A percentile compares a stretch with the other conserved stretches of the same genome.
These are phyloP conservation scores for Polia nebulosa DNA, from an alignment of 2,888 invertebrate genomes.

Conservation along the genomic window DNA sequence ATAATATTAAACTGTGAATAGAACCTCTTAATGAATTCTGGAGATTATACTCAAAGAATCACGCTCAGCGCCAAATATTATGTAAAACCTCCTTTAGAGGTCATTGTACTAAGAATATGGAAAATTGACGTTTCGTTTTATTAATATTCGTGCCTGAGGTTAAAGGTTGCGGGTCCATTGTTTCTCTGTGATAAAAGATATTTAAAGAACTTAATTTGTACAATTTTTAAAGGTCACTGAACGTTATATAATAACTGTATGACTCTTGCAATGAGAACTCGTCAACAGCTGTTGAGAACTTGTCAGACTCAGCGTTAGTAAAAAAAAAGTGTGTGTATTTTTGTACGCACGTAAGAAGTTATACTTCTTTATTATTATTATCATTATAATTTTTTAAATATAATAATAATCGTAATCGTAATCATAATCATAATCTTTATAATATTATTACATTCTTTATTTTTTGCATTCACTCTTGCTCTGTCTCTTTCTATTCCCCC, in stretches of 20 bases:
- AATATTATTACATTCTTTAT: too few species aligned
- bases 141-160: constrained; percentile 31
- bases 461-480: too few species aligned
- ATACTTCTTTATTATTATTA: too few species aligned
- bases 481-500: too few species aligned
- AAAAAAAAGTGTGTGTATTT: too few species aligned
- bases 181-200: constrained; percentile 17
- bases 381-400: too few species aligned
- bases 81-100: constrained; percentile 56
- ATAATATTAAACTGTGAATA: constrained; percentile 24
- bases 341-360: too few species aligned
- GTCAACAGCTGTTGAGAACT: background rate
- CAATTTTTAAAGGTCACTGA: constrained; percentile 9
- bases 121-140: constrained; percentile 22
- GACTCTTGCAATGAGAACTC: background rate
- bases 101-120: constrained; percentile 63
- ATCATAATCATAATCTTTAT: too few species aligned
- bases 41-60: constrained; percentile 57
- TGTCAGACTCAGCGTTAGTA: background rate
- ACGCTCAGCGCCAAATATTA: constrained; percentile 54
- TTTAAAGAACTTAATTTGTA: background rate
- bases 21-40: constrained; percentile 53
- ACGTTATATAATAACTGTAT: background rate
- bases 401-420: too few species aligned
- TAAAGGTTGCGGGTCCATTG: constrained; percentile 41